Percentiles rank a stretch among this genome's conserved stretches.
Conservation (phyloP, 2,113 vertebrate species). For the Burhinus oedicnemus region DNA sequence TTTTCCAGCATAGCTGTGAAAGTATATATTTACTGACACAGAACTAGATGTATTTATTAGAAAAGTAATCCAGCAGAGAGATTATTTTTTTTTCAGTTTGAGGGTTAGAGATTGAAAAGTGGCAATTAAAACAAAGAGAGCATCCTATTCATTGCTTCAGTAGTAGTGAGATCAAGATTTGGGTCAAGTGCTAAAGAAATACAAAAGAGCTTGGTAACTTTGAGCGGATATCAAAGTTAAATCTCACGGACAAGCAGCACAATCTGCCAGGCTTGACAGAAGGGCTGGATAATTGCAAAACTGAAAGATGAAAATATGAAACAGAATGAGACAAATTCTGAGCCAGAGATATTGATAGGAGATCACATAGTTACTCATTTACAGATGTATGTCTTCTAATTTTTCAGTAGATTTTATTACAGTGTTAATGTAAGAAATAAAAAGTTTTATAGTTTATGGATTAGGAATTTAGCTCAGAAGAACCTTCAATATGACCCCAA, state of each 20-base stretch:
- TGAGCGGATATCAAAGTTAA: background rate
- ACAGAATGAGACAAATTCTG: background rate
- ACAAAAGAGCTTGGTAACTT: background rate
- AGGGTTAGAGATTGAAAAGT: background rate
- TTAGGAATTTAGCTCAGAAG: background rate
- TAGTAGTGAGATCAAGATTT: background rate
- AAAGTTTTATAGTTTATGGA: background rate
- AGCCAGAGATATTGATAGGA: background rate
- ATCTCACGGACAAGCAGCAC: background rate
- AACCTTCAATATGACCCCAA: background rate
- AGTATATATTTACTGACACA: background rate
- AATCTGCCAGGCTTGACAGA: background rate
- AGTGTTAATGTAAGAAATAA: background rate
- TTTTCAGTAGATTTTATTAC: background rate
- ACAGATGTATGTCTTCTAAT: background rate
- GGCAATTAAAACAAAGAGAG: background rate
- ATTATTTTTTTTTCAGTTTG: background rate
- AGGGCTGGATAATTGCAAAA: background rate
- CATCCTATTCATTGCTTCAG: background rate
- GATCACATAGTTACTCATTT: background rate
- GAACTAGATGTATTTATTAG: background rate
- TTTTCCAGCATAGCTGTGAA: background rate
- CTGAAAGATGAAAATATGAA: background rate
- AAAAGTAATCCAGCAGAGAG: background rate
- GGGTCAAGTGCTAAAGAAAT: background rate